Conservation (phyloP, 1,140 invertebrate species). For the Probaryconus sp. region DNA sequence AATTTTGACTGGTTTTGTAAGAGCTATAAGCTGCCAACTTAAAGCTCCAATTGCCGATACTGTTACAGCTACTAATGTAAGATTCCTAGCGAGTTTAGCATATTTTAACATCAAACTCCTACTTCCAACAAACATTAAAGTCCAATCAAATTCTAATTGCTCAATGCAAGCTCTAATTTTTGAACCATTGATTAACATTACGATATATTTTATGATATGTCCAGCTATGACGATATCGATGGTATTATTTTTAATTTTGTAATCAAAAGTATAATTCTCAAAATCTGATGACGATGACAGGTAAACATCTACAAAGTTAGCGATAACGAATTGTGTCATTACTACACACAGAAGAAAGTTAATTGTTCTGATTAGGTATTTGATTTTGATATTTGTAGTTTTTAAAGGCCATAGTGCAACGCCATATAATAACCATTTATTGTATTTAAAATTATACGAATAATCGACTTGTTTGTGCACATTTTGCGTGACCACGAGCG, state of each 20-base stretch:
- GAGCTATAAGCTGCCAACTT: conserved; percentile 14
- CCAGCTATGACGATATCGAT: neutral
- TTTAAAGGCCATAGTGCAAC: conserved; percentile 10
- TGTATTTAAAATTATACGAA: neutral
- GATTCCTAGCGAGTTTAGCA: conserved; percentile 4
- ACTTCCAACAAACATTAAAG: conserved; percentile 6
- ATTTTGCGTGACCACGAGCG: neutral
- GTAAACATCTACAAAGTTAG: neutral
- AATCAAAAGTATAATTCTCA: neutral
- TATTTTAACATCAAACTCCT: conserved; percentile 17
- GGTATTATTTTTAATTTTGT: neutral
- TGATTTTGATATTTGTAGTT: neutral
- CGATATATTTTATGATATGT: conserved; percentile 1
- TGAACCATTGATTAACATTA: neutral
- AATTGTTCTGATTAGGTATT: neutral
- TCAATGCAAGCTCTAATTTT: conserved; percentile 6
- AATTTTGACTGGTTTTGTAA: neutral
- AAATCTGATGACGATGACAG: neutral
- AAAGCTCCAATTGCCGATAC: neutral
- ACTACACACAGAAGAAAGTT: conserved; percentile 3
- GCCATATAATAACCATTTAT: neutral
- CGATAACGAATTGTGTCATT: conserved; percentile 7
- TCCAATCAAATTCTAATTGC: conserved; percentile 3
- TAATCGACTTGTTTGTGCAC: neutral
- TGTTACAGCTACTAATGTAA: neutral